Evolutionary conservation across 2,113 vertebrate species (phyloP).

Genomic region (Tetrax tetrax): DNA sequence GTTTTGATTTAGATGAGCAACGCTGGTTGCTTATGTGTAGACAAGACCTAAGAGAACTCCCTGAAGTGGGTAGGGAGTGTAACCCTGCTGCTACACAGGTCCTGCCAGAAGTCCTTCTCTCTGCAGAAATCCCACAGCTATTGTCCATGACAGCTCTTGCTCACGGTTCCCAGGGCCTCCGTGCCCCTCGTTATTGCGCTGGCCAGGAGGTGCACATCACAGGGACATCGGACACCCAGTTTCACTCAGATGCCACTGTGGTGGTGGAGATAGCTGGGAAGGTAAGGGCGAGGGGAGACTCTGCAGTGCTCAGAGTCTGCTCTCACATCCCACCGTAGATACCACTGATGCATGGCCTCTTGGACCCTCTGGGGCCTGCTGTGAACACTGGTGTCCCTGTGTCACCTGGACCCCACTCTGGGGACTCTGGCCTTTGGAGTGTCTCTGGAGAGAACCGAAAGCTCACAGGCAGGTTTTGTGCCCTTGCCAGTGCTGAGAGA

Average conservation of each 20-base stretch:
- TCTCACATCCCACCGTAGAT: background rate
- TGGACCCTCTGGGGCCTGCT: too few species aligned
- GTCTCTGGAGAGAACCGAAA: background rate
- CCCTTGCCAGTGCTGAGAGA: background rate
- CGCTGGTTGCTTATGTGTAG: background rate
- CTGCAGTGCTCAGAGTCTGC: background rate
- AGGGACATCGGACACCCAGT: background rate
- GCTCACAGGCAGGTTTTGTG: background rate
- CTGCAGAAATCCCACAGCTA: background rate
- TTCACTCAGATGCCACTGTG: background rate
- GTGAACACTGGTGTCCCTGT: background rate
- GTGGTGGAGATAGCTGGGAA: background rate
- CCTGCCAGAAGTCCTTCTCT: background rate
- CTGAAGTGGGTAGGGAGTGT: background rate
- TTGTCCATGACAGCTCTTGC: fast-evolving
- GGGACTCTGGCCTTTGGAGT: background rate
- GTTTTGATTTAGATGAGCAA: background rate
- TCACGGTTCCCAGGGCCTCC: background rate
- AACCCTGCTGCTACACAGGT: background rate
- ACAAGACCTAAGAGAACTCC: background rate
- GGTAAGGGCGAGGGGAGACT: background rate
- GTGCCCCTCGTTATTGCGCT: background rate
- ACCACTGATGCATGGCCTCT: background rate
- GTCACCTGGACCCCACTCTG: background rate
- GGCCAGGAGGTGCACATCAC: background rate